These are phyloP conservation scores for Mus caroli DNA, from an alignment of 2,797 vertebrate species.

Conservation along the genomic window DNA sequence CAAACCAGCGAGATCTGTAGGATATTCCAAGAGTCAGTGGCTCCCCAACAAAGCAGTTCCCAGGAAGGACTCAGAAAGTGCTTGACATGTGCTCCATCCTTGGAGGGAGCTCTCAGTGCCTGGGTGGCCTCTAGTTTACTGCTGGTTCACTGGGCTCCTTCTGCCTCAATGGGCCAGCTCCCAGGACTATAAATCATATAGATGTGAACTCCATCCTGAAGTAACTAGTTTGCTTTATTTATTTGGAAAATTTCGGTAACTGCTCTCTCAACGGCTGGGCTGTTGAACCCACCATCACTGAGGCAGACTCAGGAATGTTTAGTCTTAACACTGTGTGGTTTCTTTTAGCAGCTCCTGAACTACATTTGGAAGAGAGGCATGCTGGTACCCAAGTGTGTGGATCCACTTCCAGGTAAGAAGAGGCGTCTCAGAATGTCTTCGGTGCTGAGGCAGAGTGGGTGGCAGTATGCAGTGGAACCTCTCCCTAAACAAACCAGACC, in stretches of 20 bases:
- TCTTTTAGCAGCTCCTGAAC: slow-evolving; percentile 85
- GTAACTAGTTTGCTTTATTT: slow-evolving; percentile 90
- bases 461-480: slow-evolving; percentile 71
- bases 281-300: slow-evolving; percentile 85
- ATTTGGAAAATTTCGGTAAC: slow-evolving; percentile 91
- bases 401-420: slow-evolving; percentile 86
- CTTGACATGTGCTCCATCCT: slow-evolving; percentile 59
- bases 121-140: slow-evolving; percentile 86
- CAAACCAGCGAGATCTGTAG: slow-evolving; percentile 64
- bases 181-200: slow-evolving; percentile 88
- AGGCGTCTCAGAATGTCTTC: slow-evolving; percentile 77
- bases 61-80: slow-evolving; percentile 31
- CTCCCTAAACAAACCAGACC: slow-evolving; percentile 75
- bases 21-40: slow-evolving; percentile 77
- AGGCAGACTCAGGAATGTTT: slow-evolving; percentile 88
- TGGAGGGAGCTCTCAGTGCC: slow-evolving; percentile 66
- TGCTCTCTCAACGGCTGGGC: slow-evolving; percentile 82
- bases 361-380: slow-evolving; percentile 84
- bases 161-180: slow-evolving; percentile 82
- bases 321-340: slow-evolving; percentile 88
- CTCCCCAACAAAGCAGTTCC: slow-evolving; percentile 67
- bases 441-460: slow-evolving; percentile 75
- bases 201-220: slow-evolving; percentile 88
- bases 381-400: slow-evolving; percentile 81
- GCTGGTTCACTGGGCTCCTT: slow-evolving; percentile 83